These are phyloP conservation scores for Charanyca ferruginea DNA, from an alignment of 2,888 invertebrate species.

Conservation along the genomic window DNA sequence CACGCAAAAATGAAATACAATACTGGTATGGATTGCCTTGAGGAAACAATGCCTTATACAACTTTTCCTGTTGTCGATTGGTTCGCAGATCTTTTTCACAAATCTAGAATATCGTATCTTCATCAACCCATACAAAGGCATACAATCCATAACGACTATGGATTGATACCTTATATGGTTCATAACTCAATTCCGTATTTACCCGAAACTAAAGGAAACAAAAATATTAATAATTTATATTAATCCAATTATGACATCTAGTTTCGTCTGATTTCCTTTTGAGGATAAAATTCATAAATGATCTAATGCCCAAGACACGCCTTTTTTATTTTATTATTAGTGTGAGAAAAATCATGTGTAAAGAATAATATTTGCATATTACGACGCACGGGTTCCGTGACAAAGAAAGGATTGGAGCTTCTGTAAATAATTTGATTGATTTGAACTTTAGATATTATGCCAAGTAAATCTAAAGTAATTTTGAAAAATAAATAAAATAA, in stretches of 20 bases:
- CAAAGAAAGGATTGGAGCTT: neutral
- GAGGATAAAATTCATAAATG: conserved; percentile 37
- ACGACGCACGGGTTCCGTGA: conserved; percentile 23
- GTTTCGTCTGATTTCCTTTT: conserved; percentile 26
- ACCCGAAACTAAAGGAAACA: conserved; percentile 5
- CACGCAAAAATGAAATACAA: neutral
- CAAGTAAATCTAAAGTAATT: no score
- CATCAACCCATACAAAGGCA: neutral
- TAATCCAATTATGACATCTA: neutral
- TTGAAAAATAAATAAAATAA: no score
- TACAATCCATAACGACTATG: neutral
- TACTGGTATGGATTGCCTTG: neutral
- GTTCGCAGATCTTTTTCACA: no score
- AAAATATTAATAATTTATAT: conserved; percentile 18
- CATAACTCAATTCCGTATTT: conserved; percentile 27
- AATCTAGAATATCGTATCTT: no score
- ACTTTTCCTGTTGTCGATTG: conserved; percentile 22
- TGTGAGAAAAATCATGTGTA: conserved; percentile 31
- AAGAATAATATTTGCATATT: conserved; percentile 30
- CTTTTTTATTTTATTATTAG: conserved; percentile 28
- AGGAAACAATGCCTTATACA: conserved; percentile 13
- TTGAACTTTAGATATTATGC: no score
- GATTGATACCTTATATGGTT: conserved; percentile 16
- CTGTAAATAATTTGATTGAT: no score
- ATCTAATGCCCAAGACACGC: conserved; percentile 43